phyloP scores from a whole-genome alignment of 2,888 invertebrate species.

The Cerceris rybyensis region DNA sequence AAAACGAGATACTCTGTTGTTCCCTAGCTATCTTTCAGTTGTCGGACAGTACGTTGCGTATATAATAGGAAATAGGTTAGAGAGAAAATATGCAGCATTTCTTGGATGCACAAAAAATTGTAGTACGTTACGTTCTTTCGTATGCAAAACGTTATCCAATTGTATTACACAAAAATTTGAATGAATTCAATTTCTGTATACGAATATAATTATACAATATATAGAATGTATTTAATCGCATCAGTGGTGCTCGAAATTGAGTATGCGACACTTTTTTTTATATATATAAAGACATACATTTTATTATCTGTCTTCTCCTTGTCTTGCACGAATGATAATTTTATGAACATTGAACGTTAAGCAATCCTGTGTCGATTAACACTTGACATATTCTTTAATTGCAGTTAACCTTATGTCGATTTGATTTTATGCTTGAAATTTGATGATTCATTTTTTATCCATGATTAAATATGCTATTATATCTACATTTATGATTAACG shows the following conservation, averaged over 20 bases:
- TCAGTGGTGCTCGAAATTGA: constrained; percentile 4
- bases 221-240: constrained; percentile 1
- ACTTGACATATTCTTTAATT: too few relatives aligned
- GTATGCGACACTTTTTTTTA: constrained; percentile 13
- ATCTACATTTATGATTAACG: too few relatives aligned
- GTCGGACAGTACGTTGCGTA: too few relatives aligned
- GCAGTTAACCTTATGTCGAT: too few relatives aligned
- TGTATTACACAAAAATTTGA: constrained; percentile 21
- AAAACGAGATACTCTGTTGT: too few relatives aligned
- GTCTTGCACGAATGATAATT: background rate
- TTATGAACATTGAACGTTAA: background rate
- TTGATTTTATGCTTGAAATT: too few relatives aligned
- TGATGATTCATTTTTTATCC: too few relatives aligned
- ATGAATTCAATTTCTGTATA: constrained; percentile 19
- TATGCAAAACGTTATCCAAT: constrained; percentile 17
- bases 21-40: too few relatives aligned
- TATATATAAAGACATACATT: constrained; percentile 6
- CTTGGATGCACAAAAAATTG: background rate
- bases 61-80: constrained; percentile 19
- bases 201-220: background rate
- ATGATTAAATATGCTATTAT: too few relatives aligned
- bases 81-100: background rate
- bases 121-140: constrained; percentile 13
- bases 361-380: too few relatives aligned
- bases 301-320: constrained; percentile 3